Conservation (phyloP, 2,888 invertebrate genomes). For the Cheilosia urbana region DNA sequence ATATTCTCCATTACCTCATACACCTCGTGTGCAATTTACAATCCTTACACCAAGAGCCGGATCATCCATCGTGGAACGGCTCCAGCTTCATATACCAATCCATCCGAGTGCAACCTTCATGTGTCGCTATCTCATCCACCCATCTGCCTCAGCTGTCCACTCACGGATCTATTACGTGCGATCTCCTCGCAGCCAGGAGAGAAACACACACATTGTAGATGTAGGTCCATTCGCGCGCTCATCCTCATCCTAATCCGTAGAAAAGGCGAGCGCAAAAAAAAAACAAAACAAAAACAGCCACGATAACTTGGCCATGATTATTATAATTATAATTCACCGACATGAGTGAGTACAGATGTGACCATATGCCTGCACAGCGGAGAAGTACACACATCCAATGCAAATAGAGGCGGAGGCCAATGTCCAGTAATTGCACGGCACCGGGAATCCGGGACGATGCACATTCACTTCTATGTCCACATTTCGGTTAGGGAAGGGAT, state of each 20-base stretch:
- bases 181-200: constrained; percentile 25
- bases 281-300: constrained; percentile 31
- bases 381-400: constrained; percentile 13
- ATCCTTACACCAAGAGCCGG: constrained; percentile 21
- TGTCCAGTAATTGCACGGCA: constrained; percentile 29
- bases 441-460: neutral
- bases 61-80: constrained; percentile 48
- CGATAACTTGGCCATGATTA: constrained; percentile 67
- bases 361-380: neutral
- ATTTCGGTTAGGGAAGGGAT: constrained; percentile 5
- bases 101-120: constrained; percentile 59
- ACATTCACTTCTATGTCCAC: constrained; percentile 18
- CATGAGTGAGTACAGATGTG: constrained; percentile 58
- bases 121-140: constrained; percentile 69
- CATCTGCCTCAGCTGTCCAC: constrained; percentile 70
- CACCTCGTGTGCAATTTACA: constrained; percentile 64
- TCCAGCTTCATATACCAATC: constrained; percentile 38
- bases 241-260: constrained; percentile 70
- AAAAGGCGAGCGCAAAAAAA: constrained; percentile 27
- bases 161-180: constrained; percentile 71
- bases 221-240: constrained; percentile 28
- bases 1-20: constrained; percentile 70
- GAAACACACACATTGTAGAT: constrained; percentile 16
- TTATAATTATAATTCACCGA: constrained; percentile 69
- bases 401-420: constrained; percentile 61